Base-by-base conservation (phyloP, 2,888 invertebrate species). In the Scaptomyza cyrtandrae region DNA sequence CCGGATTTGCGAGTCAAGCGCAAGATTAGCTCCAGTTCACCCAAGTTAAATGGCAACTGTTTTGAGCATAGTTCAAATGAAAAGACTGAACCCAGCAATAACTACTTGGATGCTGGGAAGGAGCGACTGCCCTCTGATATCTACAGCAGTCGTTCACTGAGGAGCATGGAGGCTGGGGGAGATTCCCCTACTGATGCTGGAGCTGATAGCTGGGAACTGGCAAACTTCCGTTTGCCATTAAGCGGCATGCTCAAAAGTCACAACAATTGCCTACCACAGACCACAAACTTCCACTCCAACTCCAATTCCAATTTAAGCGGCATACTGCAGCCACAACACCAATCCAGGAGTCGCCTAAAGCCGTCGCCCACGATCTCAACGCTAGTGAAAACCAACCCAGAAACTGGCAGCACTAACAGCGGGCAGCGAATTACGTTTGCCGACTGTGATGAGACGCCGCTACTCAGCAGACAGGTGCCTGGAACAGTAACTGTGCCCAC, bases 21-120 rank as follows among this genome's bases (percentile, higher is more conserved):
- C 19, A 91, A 91, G 74, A 91, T 91, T 37, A 91, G 91, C 73
- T 89, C 91, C 60, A 91, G 91, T 31, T 91, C 91, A 33, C 91
- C 91, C 16, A 91, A 91, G 67, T 72, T 91, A 3, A 91, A 90
- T 71, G 90, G 90, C 69, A 70, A 46, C 46, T 61, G 80, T 66
- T 78, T 78, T 41, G 88, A 88, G 37, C 70, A 65, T 50, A 69
- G 19, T 55, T 56, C 29, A 35, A 54, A 43, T 43, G 60, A 43
- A 53, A 84, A 85, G 78, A 79, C 78, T 81, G 84, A 80, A 41
- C 53, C 55, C 13, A 65, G 65, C 57, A 84, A 78, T 35, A 77
- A 68, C 73, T 79, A 81, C 59, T 57, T 88, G 61, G 88, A 83
- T 6, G 62, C 68, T 44, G 60, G 67, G 56, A 9, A 10, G 10